phyloP scores from a whole-genome alignment of 2,888 invertebrate genomes.

The Hartigia nigra region DNA sequence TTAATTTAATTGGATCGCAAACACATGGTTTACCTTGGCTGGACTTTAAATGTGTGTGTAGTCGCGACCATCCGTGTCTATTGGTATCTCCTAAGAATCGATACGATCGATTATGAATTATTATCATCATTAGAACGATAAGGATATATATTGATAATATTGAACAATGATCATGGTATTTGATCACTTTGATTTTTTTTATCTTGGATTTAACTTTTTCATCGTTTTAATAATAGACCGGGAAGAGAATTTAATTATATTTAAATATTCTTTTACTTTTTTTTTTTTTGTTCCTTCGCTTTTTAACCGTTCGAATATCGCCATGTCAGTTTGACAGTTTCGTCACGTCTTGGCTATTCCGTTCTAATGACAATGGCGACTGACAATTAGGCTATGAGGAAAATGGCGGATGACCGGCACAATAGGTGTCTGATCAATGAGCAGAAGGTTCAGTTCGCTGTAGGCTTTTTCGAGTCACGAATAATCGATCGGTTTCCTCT shows the following conservation, averaged over 20 bases:
- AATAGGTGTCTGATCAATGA: background rate
- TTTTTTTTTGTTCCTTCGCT: background rate
- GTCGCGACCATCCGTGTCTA: background rate
- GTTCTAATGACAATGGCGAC: too few species aligned
- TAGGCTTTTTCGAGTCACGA: background rate
- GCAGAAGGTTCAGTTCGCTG: background rate
- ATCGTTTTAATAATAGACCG: background rate
- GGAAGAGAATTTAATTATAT: too few species aligned
- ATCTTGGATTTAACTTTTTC: accelerated
- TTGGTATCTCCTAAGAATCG: background rate
- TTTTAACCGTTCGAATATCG: background rate
- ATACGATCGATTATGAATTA: background rate
- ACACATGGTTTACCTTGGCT: background rate
- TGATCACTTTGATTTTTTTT: background rate
- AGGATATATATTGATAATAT: background rate
- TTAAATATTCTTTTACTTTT: background rate
- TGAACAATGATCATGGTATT: background rate
- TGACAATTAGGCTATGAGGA: background rate
- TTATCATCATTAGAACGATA: background rate
- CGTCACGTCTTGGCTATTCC: background rate
- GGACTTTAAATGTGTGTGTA: too few species aligned
- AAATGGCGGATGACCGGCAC: background rate
- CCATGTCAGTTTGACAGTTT: background rate
- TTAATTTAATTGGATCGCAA: background rate
- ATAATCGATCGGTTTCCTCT: background rate